A percentile compares a stretch with the other conserved stretches of the same genome.
These are phyloP conservation scores for Nesometra sesokonis DNA, from an alignment of 35 echinoderm and acorn worm species.

Conservation along the genomic window DNA sequence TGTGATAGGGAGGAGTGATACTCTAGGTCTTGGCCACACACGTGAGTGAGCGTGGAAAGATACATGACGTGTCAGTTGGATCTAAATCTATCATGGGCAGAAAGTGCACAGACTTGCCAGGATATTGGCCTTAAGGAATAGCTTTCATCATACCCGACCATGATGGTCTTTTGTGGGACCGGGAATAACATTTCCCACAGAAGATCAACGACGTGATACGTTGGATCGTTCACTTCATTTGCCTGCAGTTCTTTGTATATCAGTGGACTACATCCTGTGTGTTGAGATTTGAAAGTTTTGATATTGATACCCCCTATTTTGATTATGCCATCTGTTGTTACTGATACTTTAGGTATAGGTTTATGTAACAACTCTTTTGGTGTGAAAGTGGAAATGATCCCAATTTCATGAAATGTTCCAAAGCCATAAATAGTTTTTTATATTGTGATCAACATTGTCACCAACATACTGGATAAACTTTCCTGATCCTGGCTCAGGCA, in stretches of 20 bases:
- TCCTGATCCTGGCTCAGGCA: not conserved
- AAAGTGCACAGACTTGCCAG: constrained; percentile 34
- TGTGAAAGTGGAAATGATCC: constrained; percentile 37
- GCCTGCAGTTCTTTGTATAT: not conserved
- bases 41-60: constrained; percentile 10
- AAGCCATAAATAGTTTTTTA: not conserved
- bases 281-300: not conserved
- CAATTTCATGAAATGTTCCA: constrained; percentile 51
- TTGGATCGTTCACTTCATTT: constrained; percentile 13
- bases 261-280: not conserved
- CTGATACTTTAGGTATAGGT: not conserved
- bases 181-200: not conserved
- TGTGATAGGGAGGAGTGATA: constrained; percentile 13
- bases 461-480: constrained; percentile 18
- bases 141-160: constrained; percentile 42
- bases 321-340: not conserved
- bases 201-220: not conserved
- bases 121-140: constrained; percentile 18
- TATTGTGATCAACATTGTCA: constrained; percentile 29
- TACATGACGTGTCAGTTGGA: constrained; percentile 24
- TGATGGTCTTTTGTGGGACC: not conserved
- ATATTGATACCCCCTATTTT: constrained; percentile 4
- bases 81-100: constrained; percentile 47
- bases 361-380: not conserved
- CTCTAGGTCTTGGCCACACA: constrained; percentile 12